Conservation (phyloP, 1,140 invertebrate genomes). For the Drosophila murphyi region DNA sequence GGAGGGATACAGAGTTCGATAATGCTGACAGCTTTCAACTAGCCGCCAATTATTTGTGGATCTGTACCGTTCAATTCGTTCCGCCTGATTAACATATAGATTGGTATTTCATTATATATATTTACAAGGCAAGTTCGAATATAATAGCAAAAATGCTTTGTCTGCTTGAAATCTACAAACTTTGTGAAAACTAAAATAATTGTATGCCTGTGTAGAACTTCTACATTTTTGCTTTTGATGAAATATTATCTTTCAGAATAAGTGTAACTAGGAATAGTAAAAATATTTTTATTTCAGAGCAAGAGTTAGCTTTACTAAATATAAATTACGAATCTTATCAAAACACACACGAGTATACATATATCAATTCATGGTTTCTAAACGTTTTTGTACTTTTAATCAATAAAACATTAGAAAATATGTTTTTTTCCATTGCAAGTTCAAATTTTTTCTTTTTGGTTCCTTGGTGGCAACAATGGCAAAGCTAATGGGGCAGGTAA, state of each 20-base stretch:
- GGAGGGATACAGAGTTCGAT: background rate
- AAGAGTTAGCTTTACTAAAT: no score
- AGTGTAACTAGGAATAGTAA: no score
- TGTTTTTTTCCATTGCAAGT: background rate
- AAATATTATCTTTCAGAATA: no score
- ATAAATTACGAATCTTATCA: no score
- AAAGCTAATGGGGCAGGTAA: slow-evolving; percentile 40
- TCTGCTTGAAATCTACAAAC: no score
- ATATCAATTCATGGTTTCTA: background rate
- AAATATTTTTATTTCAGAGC: no score
- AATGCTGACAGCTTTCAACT: slow-evolving; percentile 27
- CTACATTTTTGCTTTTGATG: no score
- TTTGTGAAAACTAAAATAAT: no score
- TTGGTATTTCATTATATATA: background rate
- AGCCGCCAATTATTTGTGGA: slow-evolving; percentile 33
- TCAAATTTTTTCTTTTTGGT: background rate
- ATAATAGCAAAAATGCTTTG: background rate
- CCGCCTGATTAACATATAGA: slow-evolving; percentile 6
- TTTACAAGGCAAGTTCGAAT: background rate
- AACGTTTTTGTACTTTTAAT: background rate
- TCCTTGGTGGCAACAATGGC: slow-evolving; percentile 6
- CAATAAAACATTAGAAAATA: background rate
- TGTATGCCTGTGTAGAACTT: no score
- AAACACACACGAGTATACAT: no score
- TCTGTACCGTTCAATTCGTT: slow-evolving; percentile 2